A percentile compares a stretch with the other conserved stretches of the same genome.
Evolutionary conservation across 2,797 vertebrate genomes (phyloP).

Genomic region (Lacerta agilis): DNA sequence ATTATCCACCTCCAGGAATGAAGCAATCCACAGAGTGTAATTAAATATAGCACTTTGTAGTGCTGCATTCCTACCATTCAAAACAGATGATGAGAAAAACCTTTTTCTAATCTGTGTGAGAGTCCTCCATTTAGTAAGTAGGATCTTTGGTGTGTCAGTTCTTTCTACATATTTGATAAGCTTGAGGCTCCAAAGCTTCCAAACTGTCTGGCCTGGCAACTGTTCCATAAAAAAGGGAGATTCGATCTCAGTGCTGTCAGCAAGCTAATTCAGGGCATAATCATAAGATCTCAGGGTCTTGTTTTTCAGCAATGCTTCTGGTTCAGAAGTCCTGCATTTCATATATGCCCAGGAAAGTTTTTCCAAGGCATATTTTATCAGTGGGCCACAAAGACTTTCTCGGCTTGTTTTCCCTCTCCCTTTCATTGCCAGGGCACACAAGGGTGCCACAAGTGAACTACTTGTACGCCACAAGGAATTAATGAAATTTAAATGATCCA

Average conservation of each 20-base stretch:
- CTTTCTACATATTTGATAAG: constrained; percentile 63
- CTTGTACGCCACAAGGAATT: not conserved
- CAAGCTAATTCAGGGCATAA: constrained; percentile 71
- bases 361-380: constrained; percentile 3
- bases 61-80: constrained; percentile 55
- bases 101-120: constrained; percentile 54
- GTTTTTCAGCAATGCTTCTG: constrained; percentile 69
- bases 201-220: constrained; percentile 67
- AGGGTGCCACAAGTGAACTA: not conserved
- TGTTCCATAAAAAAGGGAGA: constrained; percentile 66
- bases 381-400: not conserved
- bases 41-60: constrained; percentile 58
- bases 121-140: constrained; percentile 61
- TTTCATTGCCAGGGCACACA: not conserved
- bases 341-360: constrained; percentile 46
- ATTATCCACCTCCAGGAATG: constrained; percentile 38
- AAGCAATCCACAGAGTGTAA: constrained; percentile 25
- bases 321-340: constrained; percentile 55
- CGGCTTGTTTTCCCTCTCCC: not conserved
- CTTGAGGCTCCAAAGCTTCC: constrained; percentile 67
- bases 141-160: constrained; percentile 63
- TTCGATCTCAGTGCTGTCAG: constrained; percentile 66
- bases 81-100: constrained; percentile 64
- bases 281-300: constrained; percentile 51
- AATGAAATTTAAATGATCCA: not conserved